Conservation (phyloP, 2,797 vertebrate species). For the Premnoplex brunnescens region DNA sequence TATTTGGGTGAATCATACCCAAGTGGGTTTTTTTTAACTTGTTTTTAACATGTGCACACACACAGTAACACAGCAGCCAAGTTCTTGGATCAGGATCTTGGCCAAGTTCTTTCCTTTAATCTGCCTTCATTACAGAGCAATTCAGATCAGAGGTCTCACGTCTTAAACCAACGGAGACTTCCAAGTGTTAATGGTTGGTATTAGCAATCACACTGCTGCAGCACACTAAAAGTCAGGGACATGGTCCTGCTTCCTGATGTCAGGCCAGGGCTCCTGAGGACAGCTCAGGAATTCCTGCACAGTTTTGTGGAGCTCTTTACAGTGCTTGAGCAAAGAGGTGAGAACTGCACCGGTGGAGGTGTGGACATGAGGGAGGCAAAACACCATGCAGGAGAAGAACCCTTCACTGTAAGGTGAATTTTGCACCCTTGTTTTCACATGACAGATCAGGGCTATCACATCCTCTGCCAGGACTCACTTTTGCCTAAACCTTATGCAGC, state of each 20-base stretch:
- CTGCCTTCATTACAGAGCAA: not conserved
- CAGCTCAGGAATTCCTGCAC: not conserved
- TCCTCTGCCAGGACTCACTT: not conserved
- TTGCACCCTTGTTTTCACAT: not conserved
- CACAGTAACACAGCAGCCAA: not conserved
- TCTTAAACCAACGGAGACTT: not conserved
- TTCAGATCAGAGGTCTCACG: not conserved
- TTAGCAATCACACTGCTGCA: not conserved
- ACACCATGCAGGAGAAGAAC: not conserved
- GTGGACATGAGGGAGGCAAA: not conserved
- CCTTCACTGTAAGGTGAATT: not conserved
- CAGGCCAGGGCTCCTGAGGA: not conserved
- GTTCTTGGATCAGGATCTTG: not conserved
- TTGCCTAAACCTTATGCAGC: not conserved
- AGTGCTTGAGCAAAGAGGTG: not conserved
- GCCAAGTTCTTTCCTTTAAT: not conserved
- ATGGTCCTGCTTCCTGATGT: not conserved
- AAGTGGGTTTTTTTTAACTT: not conserved
- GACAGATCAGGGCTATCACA: not conserved
- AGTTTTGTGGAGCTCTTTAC: not conserved
- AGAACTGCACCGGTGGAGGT: not conserved
- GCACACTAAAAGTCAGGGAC: not conserved
- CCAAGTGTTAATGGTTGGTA: not conserved
- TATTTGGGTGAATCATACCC: slow-evolving; percentile 33
- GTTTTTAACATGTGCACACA: not conserved